A percentile compares a stretch with the other conserved stretches of the same genome.
phyloP scores from a whole-genome alignment of 2,113 vertebrate species.

The Hylia prasina region DNA sequence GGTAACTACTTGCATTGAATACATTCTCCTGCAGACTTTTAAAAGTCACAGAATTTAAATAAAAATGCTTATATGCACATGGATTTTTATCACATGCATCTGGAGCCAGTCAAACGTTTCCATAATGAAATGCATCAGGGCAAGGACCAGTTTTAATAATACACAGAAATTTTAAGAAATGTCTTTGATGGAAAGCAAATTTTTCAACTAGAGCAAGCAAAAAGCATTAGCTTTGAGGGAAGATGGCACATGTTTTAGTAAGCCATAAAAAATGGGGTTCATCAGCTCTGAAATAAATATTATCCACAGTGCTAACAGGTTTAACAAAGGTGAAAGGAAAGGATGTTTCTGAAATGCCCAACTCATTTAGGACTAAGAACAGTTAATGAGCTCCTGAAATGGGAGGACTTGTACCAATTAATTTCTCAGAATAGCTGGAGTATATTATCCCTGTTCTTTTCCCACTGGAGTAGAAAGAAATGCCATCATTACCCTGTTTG shows the following conservation, averaged over 20 bases:
- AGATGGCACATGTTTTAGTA: slow-evolving; percentile 14
- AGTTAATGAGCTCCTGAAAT: not conserved
- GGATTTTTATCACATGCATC: not conserved
- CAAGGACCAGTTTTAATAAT: not conserved
- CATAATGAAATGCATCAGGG: not conserved
- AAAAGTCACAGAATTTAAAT: not conserved
- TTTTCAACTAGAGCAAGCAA: not conserved
- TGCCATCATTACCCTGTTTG: not conserved
- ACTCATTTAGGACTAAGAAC: slow-evolving; percentile 16
- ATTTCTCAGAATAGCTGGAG: slow-evolving; percentile 34
- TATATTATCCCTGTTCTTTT: not conserved
- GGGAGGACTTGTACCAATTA: slow-evolving; percentile 34
- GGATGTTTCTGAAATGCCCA: slow-evolving; percentile 17
- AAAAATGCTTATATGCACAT: not conserved
- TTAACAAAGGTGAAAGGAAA: slow-evolving; percentile 17
- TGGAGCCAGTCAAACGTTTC: not conserved
- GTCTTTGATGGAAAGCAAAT: not conserved
- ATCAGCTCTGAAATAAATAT: slow-evolving; percentile 6
- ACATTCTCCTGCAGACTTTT: not conserved
- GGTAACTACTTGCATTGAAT: not conserved
- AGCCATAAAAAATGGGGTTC: slow-evolving; percentile 13
- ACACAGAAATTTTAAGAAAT: not conserved
- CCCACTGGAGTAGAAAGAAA: not conserved
- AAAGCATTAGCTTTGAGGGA: not conserved
- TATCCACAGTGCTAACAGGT: not conserved